These are phyloP conservation scores for Neocloeon triangulifer DNA, from an alignment of 1,140 invertebrate genomes.

Conservation along the genomic window DNA sequence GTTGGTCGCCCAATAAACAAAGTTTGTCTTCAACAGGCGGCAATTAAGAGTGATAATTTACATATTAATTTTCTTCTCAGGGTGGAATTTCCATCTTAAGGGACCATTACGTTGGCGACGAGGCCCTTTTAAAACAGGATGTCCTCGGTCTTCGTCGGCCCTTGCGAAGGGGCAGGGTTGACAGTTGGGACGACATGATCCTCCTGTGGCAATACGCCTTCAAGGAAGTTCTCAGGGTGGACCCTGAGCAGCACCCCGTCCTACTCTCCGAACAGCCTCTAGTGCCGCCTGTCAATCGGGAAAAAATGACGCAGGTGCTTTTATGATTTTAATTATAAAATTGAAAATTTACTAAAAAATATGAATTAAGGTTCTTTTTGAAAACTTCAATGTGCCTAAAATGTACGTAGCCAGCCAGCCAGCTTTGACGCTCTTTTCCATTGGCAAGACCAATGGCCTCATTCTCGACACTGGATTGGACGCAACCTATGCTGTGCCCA, in stretches of 20 bases:
- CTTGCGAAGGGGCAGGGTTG: constrained; percentile 85
- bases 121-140: constrained; percentile 78
- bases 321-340: no score
- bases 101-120: constrained; percentile 73
- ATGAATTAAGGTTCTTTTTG: constrained; percentile 29
- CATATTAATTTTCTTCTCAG: neutral
- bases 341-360: no score
- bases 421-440: constrained; percentile 27
- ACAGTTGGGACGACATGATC: constrained; percentile 96
- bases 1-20: no score
- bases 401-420: constrained; percentile 30
- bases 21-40: no score
- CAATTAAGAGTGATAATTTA: neutral
- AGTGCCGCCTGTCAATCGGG: constrained; percentile 70
- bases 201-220: constrained; percentile 94
- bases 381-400: constrained; percentile 1
- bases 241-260: constrained; percentile 82
- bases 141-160: constrained; percentile 83
- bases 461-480: constrained; percentile 72
- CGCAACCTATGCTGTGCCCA: constrained; percentile 72
- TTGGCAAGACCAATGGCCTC: constrained; percentile 78
- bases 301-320: constrained; percentile 41
- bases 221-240: constrained; percentile 84
- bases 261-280: constrained; percentile 79
- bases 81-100: constrained; percentile 42